phyloP scores from a whole-genome alignment of 2,113 vertebrate genomes.

The Haplochromis burtoni region DNA sequence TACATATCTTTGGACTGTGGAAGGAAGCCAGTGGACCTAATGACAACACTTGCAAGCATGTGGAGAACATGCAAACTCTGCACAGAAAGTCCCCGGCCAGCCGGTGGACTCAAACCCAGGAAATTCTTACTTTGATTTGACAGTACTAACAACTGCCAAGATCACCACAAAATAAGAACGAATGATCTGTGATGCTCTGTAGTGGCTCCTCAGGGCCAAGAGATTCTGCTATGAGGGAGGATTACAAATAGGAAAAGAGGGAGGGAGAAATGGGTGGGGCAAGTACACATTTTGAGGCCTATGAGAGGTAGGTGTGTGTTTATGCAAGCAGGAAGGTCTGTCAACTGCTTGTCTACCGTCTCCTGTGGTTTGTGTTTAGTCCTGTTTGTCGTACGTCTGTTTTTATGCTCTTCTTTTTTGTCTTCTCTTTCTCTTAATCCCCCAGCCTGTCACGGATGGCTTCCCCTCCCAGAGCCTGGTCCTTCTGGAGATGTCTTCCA shows the following conservation, averaged over 20 bases:
- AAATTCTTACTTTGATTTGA: background rate
- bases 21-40: background rate
- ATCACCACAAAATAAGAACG: rapidly evolving
- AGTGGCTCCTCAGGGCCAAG: rapidly evolving
- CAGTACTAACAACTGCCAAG: background rate
- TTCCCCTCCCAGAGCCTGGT: background rate
- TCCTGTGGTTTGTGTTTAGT: background rate
- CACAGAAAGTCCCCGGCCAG: background rate
- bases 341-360: background rate
- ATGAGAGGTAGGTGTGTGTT: background rate
- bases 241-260: background rate
- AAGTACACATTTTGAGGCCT: background rate
- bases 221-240: background rate
- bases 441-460: background rate
- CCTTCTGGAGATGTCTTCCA: background rate
- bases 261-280: background rate
- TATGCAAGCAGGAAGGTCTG: background rate
- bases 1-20: background rate
- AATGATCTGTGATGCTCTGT: background rate
- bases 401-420: background rate
- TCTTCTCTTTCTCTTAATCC: background rate
- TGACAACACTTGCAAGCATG: background rate
- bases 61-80: background rate
- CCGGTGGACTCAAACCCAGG: rapidly evolving
- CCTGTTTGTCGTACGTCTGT: rapidly evolving